Base-by-base conservation (phyloP, 2,888 invertebrate species). In the Spicauda simplicius region DNA sequence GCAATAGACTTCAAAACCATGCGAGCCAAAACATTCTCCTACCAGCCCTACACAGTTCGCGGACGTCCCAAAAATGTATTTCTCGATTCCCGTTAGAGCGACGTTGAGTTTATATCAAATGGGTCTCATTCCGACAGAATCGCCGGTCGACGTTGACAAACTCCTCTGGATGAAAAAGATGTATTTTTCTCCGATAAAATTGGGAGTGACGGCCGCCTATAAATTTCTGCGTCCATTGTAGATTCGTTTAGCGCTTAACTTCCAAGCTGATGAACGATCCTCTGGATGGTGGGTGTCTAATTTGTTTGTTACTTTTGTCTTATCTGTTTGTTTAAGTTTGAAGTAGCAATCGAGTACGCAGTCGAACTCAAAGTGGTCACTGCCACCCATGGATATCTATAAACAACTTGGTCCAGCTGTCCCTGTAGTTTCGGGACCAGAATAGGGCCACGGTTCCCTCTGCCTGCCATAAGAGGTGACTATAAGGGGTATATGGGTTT, bases 151-250 rank as follows among this genome's bases (percentile, higher is more conserved):
- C 91, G 79, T 90, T 91, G 91, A 91, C 89, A 90, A 90, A 91
- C 83, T 82, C 84, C 76, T 79, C 69, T 74, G 83, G 81, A 85
- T 84, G 87, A 87, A 86, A 89, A 88, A 90, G 87, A 89, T 88
- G 87, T 89, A 90, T 90, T 88, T 88, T 82, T 81, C 83, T 77
- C 77, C 87, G 89, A 88, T 89, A 87, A 90, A 88, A 90, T 89
- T 88, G 81, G 84, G 79, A 76, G 76, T 80, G 81, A 80, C 79
- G 75, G 76, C 72, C 54, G 73, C 75, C 80, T 75, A 81, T 82
- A 82, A 83, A 82, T 83, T 76, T 73, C 75, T 25, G 69, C 60
- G 64, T 56, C 69, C 71, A 64, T 70, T 68, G 72, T 74, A 70
- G 75, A 78, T 73, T 72, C 72, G 71, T 70, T 76, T 69, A 72